These are phyloP conservation scores for Craseonycteris thonglongyai DNA, from an alignment of 2,113 vertebrate genomes.

Conservation along the genomic window DNA sequence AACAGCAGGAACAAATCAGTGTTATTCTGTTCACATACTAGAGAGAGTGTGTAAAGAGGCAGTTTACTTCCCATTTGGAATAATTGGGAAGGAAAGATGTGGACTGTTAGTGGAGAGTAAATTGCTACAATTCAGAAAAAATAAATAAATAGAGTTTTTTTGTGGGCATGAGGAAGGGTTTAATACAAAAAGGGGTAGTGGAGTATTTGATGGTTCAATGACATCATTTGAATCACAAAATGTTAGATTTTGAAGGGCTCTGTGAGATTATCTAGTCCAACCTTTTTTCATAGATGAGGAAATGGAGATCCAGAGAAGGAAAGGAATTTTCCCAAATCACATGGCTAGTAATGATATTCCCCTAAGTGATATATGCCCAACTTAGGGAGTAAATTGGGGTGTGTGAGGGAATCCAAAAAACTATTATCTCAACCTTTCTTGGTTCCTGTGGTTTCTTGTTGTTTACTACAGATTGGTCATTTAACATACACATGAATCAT, in stretches of 20 bases:
- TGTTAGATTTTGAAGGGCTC: not conserved
- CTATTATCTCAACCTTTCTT: not conserved
- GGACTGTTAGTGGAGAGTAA: constrained; percentile 19
- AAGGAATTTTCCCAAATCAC: not conserved
- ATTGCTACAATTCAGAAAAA: not conserved
- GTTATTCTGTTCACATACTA: constrained; percentile 35
- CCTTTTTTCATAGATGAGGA: not conserved
- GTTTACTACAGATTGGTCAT: not conserved
- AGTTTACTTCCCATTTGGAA: constrained; percentile 14
- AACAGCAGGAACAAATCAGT: constrained; percentile 59
- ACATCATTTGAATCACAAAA: constrained; percentile 24
- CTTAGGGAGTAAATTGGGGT: not conserved
- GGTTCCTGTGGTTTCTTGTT: not conserved
- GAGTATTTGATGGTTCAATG: not conserved
- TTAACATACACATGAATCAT: not conserved
- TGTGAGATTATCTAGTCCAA: not conserved
- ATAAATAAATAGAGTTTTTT: not conserved
- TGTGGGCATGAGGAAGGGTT: not conserved
- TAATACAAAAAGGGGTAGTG: not conserved
- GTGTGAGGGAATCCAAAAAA: not conserved
- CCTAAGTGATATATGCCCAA: not conserved
- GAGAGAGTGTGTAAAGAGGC: constrained; percentile 3
- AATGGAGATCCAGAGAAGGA: not conserved
- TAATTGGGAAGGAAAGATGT: not conserved
- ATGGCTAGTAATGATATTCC: not conserved